Percentiles rank a stretch among this genome's conserved stretches.
Evolutionary conservation across 2,113 vertebrate species (phyloP).

Genomic region (Chaetops frenatus): DNA sequence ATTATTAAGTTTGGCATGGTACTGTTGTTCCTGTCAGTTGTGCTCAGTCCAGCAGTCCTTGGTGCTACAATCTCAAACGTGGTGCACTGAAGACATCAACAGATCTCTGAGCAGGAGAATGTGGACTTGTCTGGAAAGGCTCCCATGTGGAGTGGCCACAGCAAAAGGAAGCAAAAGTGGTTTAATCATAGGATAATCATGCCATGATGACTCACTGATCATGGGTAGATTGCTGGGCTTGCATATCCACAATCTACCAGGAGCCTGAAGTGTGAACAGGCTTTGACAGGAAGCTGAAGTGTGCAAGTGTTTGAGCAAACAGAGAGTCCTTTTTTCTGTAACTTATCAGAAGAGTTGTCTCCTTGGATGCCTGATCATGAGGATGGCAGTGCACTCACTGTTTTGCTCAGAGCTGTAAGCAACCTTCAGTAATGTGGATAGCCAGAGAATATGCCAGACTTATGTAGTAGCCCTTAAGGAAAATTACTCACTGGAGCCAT

Average conservation of each 20-base stretch:
- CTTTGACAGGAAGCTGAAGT: background rate
- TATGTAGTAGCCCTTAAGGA: constrained; percentile 37
- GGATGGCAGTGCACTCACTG: background rate
- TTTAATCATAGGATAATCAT: background rate
- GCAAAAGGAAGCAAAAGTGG: background rate
- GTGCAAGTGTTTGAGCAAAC: background rate
- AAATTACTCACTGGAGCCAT: constrained; percentile 49
- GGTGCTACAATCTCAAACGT: rapidly evolving
- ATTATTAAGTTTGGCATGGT: background rate
- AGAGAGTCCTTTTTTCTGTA: background rate
- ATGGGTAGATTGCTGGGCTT: background rate
- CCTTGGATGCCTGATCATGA: constrained; percentile 37
- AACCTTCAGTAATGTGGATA: constrained; percentile 61
- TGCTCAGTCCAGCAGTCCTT: background rate
- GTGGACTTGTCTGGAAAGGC: background rate
- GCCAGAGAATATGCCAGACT: constrained; percentile 57
- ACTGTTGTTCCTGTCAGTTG: background rate
- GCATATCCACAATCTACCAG: background rate
- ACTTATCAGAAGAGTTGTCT: background rate
- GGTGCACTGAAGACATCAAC: background rate
- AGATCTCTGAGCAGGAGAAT: background rate
- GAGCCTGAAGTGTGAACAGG: background rate
- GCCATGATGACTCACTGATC: background rate
- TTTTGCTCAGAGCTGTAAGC: constrained; percentile 62
- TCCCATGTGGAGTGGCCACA: background rate